phyloP scores from a whole-genome alignment of 2,888 invertebrate genomes.

The Parascotia fuliginaria region DNA sequence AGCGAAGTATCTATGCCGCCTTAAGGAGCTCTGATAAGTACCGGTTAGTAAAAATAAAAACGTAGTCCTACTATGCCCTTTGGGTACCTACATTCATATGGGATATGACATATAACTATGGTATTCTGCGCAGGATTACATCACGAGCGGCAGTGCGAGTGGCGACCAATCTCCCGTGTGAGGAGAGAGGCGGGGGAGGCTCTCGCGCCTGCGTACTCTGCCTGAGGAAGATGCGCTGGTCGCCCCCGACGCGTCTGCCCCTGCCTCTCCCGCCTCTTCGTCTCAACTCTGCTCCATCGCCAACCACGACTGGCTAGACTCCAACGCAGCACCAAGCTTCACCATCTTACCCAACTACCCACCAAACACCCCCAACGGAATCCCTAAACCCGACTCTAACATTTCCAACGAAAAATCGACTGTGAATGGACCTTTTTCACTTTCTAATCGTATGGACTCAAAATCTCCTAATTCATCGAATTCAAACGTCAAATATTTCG shows the following conservation, averaged over 20 bases:
- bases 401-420: conserved; percentile 17
- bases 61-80: too few relatives aligned
- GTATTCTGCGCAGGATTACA: conserved; percentile 70
- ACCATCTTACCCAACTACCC: conserved; percentile 10
- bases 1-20: too few relatives aligned
- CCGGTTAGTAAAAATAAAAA: too few relatives aligned
- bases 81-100: too few relatives aligned
- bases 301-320: conserved; percentile 31
- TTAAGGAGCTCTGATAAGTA: too few relatives aligned
- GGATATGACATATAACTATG: not conserved
- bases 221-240: conserved; percentile 72
- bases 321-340: conserved; percentile 12
- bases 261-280: conserved; percentile 68
- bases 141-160: conserved; percentile 78
- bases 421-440: conserved; percentile 35
- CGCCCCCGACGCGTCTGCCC: conserved; percentile 46
- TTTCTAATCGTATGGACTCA: conserved; percentile 32
- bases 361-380: conserved; percentile 17
- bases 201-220: conserved; percentile 76
- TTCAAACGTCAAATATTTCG: conserved; percentile 30
- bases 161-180: conserved; percentile 83
- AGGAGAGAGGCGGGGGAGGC: conserved; percentile 83
- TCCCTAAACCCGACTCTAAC: conserved; percentile 14
- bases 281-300: conserved; percentile 34
- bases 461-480: conserved; percentile 30